Base-by-base conservation (phyloP, 2,888 invertebrate species). In the Selenia dentaria region DNA sequence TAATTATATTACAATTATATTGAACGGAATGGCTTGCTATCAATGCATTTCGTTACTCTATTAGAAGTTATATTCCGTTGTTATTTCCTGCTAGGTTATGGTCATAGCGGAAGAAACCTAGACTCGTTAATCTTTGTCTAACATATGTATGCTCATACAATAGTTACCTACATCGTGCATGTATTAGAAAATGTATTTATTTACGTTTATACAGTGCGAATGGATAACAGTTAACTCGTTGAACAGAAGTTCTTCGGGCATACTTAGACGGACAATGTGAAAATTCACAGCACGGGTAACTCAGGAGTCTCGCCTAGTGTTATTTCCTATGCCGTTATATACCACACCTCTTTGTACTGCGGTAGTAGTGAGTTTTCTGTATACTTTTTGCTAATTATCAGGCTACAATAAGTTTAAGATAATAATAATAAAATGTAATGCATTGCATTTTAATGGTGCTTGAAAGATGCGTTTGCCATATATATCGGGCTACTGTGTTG, bases 81-180 rank as follows among this genome's bases (percentile, higher is more conserved):
- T 54, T 50, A 59, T 72, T 80, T 79, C 79, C 79, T 76, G 57
- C 42, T 53, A 53, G 42, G 68, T 64, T 79, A 84, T 77, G 80
- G 79, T 55, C 66, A 77, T 73, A 69, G 63, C 76, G 83, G 81
- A 83, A 83, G 76, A 71, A 57, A 48, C 39, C 39, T 47, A 32
- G 36, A 36, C 29, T 51, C 44, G 12, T 48, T 36, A 52, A 48
- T 40, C 37, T 52, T 34, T 35, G 18, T 28, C 32, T 34, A 37
- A 43, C 29, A 34, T 12, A 8, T 31, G 8, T n/a, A n/a, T n/a
- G n/a, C n/a, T n/a, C n/a, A n/a, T n/a, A n/a, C n/a, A n/a, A n/a
- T n/a, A n/a, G n/a, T n/a, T n/a, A n/a, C n/a, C n/a, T n/a, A n/a
- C n/a, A n/a, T n/a, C n/a, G n/a, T n/a, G n/a, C n/a, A n/a, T n/a